A percentile compares a stretch with the other conserved stretches of the same genome.
phyloP scores from a whole-genome alignment of 2,888 invertebrate species.

The Apocheima hispidaria region DNA sequence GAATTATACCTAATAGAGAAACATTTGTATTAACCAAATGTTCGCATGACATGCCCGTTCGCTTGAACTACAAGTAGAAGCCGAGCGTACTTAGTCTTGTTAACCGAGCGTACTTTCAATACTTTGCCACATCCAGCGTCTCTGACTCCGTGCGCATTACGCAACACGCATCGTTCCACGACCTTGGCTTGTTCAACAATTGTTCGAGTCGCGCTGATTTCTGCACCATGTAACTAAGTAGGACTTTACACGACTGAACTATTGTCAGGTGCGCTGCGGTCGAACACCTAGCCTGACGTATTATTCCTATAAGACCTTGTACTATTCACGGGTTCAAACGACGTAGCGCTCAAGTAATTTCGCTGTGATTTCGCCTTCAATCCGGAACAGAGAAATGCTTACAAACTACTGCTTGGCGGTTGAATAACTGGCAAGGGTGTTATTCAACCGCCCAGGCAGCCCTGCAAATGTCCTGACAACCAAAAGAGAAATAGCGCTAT shows the following conservation, averaged over 20 bases:
- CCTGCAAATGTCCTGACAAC: too few relatives aligned
- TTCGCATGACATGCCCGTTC: too few relatives aligned
- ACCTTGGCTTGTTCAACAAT: conserved; percentile 55
- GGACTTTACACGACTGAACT: conserved; percentile 21
- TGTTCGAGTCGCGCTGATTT: conserved; percentile 40
- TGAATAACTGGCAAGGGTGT: too few relatives aligned
- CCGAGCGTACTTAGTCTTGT: background rate
- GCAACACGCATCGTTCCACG: conserved; percentile 37
- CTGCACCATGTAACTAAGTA: conserved; percentile 14
- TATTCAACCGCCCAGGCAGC: too few relatives aligned
- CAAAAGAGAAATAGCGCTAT: too few relatives aligned
- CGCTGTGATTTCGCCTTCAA: too few relatives aligned
- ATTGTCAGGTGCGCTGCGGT: conserved; percentile 7
- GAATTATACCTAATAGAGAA: too few relatives aligned
- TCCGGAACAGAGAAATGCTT: too few relatives aligned
- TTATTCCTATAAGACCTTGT: background rate
- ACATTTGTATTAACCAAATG: too few relatives aligned
- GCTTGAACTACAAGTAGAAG: background rate
- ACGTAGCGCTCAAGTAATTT: too few relatives aligned
- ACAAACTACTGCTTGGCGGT: too few relatives aligned
- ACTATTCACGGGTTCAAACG: too few relatives aligned
- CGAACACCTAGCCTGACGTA: background rate
- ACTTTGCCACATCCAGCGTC: background rate
- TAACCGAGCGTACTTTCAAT: background rate
- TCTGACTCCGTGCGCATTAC: conserved; percentile 2